These are phyloP conservation scores for Scomber scombrus DNA, from an alignment of 2,113 vertebrate species.

Conservation along the genomic window DNA sequence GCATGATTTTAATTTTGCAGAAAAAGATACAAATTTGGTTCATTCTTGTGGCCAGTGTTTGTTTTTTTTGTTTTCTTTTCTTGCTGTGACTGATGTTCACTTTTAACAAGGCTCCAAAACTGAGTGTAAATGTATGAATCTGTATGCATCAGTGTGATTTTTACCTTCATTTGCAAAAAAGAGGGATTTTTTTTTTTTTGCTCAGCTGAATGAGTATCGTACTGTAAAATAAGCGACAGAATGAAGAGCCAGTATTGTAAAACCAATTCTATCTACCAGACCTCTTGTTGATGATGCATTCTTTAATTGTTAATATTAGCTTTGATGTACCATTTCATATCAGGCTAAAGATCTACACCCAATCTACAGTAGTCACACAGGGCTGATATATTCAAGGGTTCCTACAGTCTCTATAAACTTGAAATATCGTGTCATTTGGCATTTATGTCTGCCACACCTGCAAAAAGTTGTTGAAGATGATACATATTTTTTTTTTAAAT, in stretches of 20 bases:
- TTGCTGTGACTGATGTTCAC: constrained; percentile 35
- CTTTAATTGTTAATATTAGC: constrained; percentile 38
- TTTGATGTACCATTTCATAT: constrained; percentile 53
- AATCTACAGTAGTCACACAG: neutral
- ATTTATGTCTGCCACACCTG: constrained; percentile 8
- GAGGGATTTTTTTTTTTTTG: neutral
- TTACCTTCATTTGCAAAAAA: constrained; percentile 16
- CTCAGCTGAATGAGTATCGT: neutral
- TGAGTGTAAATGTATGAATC: constrained; percentile 41
- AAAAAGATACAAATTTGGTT: constrained; percentile 7
- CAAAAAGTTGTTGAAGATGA: neutral
- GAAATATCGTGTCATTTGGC: neutral
- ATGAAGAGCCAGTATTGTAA: neutral
- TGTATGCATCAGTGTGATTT: constrained; percentile 49
- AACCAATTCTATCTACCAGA: neutral
- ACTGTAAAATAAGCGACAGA: constrained; percentile 40
- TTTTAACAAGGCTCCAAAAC: constrained; percentile 32
- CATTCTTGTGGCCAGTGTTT: constrained; percentile 30
- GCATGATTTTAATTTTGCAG: constrained; percentile 14
- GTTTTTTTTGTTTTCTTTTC: constrained; percentile 9
- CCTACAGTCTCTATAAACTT: neutral
- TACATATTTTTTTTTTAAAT: constrained; percentile 20
- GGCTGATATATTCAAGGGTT: neutral
- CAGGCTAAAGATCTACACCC: constrained; percentile 8
- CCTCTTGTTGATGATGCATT: constrained; percentile 28